Evolutionary conservation across 2,113 vertebrate species (phyloP).

Genomic region (Lanius collurio): DNA sequence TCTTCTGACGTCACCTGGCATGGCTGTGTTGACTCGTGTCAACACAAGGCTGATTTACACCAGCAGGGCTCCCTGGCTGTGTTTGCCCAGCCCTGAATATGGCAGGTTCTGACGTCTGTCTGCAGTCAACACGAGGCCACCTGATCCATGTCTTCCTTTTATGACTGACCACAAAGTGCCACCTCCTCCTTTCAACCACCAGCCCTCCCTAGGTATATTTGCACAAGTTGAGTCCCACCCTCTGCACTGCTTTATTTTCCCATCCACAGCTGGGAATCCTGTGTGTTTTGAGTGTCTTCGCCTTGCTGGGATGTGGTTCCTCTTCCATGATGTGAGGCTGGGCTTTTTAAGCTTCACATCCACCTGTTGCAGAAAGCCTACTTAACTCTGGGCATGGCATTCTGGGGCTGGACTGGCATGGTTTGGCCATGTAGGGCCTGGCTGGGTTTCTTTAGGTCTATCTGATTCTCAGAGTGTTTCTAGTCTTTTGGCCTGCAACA

Average conservation of each 20-base stretch:
- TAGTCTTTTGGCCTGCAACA: not conserved
- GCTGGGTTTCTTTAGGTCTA: not conserved
- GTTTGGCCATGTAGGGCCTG: not conserved
- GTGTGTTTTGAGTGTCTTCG: not conserved
- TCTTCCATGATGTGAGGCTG: not conserved
- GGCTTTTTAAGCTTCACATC: not conserved
- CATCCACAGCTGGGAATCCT: not conserved
- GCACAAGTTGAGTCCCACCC: not conserved
- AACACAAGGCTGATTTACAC: not conserved
- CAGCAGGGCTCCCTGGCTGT: not conserved
- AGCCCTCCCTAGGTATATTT: conserved; percentile 24
- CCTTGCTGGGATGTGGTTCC: rapidly evolving
- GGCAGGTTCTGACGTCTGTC: not conserved
- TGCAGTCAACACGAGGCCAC: not conserved
- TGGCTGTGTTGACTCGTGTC: not conserved
- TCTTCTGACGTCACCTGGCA: not conserved
- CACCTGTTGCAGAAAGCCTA: not conserved
- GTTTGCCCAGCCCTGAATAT: not conserved
- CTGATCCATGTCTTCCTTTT: not conserved
- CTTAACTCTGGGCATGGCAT: not conserved
- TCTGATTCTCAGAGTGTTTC: not conserved
- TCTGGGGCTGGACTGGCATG: not conserved
- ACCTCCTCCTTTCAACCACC: not conserved
- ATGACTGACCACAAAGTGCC: not conserved
- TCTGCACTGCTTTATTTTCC: not conserved